These are phyloP conservation scores for Loriculus beryllinus DNA, from an alignment of 2,797 vertebrate genomes.

Conservation along the genomic window DNA sequence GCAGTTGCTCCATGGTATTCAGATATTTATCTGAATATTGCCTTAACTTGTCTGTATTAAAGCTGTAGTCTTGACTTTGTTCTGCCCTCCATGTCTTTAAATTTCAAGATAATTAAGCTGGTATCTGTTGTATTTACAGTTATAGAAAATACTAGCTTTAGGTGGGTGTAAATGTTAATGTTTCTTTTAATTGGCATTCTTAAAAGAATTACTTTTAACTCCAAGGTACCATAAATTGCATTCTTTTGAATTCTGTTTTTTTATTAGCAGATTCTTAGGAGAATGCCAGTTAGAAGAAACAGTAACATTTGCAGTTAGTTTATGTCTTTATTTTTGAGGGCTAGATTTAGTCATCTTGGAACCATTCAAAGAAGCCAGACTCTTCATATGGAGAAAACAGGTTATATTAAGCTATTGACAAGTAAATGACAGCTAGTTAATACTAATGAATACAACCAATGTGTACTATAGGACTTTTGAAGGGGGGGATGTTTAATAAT, in stretches of 20 bases:
- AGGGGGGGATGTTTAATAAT: neutral
- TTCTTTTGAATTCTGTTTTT: neutral
- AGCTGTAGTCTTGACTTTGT: neutral
- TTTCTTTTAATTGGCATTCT: neutral
- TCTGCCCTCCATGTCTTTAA: neutral
- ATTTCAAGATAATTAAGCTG: neutral
- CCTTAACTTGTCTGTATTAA: neutral
- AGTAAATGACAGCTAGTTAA: neutral
- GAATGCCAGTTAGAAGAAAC: neutral
- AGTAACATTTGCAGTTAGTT: neutral
- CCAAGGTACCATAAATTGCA: too few relatives aligned
- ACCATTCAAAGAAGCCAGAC: neutral
- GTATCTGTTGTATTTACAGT: neutral
- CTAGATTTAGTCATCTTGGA: neutral
- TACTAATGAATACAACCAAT: neutral
- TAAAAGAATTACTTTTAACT: neutral
- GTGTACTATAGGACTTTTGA: neutral
- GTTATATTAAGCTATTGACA: neutral
- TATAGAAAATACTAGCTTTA: neutral
- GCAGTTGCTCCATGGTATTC: neutral
- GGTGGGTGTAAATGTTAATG: neutral
- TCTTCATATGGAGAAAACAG: neutral
- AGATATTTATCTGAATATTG: neutral
- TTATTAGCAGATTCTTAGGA: neutral
- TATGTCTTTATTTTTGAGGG: neutral